Base-by-base conservation (phyloP, 2,888 invertebrate genomes). In the Spialia ferax region DNA sequence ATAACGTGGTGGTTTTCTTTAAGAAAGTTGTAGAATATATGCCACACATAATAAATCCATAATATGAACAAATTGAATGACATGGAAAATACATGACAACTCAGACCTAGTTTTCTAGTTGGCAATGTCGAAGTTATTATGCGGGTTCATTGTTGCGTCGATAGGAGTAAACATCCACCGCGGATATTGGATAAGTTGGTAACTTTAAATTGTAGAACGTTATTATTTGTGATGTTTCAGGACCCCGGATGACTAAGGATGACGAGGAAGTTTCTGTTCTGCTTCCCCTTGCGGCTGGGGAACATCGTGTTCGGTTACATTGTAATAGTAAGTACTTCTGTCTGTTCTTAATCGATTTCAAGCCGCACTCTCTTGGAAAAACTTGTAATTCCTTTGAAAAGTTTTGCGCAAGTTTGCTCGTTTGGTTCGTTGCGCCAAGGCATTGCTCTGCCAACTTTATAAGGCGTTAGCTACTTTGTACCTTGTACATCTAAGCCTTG, bases 261-360 rank as follows among this genome's bases (percentile, higher is more conserved):
- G 93, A 92, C 89, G 71, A 86, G 93, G 76, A 93, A 93, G 78
- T 93, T 93, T 79, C 80, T 93, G 32, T 92, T 90, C 74, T 93
- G 93, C 77, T 93, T 93, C 74, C 93, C 93, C 69, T 78, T 93
- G 42, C 78, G 91, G 78, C 77, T 85, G 81, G 93, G 93, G 68
- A 93, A 93, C 77, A 85, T 92, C 73, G 80, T 93, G 56, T 91
- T 92, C 70, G 93, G 93, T 67, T 93, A 90, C 78, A 86, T 90
- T 76, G 80, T 93, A 70, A 85, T 93, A 75, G 93, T 93, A 83
- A 92, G 93, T 91, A 78, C 59, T 68, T 69, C 42, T 68, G 50
- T 65, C 18, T 35, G 57, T 64, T 66, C 52, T 18, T 45, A 61
- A 62, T 67, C 61, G 61, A 52, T 59, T 66, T 66, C 20, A 50